phyloP scores from a whole-genome alignment of 2,888 invertebrate species.

The Diabrotica balteata region DNA sequence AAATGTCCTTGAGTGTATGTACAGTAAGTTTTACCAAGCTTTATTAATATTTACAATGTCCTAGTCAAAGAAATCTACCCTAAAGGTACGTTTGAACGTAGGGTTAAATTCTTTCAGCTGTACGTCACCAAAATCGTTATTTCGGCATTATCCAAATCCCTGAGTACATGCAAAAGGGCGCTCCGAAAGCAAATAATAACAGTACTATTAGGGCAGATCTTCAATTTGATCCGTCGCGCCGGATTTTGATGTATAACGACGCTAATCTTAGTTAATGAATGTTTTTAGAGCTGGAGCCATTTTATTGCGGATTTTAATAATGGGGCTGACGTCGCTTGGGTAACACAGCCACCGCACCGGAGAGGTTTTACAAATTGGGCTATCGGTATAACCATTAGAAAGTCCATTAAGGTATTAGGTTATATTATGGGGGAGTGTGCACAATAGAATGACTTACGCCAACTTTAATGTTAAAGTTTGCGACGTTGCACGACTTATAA shows the following conservation, averaged over 20 bases:
- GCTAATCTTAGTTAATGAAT: conserved; percentile 35
- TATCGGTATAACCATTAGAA: conserved; percentile 20
- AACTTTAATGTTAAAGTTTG: conserved; percentile 9
- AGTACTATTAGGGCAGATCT: conserved; percentile 24
- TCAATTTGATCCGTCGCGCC: conserved; percentile 20
- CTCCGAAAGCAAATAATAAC: conserved; percentile 13
- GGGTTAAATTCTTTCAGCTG: no score
- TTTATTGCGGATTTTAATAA: conserved; percentile 31
- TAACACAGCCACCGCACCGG: conserved; percentile 3
- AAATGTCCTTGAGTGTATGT: no score
- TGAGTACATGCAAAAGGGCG: conserved; percentile 4
- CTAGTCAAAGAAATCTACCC: no score
- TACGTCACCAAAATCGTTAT: not conserved
- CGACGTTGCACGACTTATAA: not conserved
- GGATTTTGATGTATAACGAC: conserved; percentile 35
- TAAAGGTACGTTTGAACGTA: no score
- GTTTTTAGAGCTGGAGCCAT: conserved; percentile 23
- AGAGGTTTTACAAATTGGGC: conserved; percentile 23
- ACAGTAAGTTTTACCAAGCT: no score
- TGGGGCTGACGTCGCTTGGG: conserved; percentile 8
- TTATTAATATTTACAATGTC: no score
- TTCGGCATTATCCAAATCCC: not conserved
- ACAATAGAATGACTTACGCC: conserved; percentile 2
- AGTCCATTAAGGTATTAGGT: conserved; percentile 26
- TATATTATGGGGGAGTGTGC: conserved; percentile 16